A percentile compares a stretch with the other conserved stretches of the same genome.
Conservation (phyloP, 1,140 invertebrate genomes). For the Gryllus bimaculatus region DNA sequence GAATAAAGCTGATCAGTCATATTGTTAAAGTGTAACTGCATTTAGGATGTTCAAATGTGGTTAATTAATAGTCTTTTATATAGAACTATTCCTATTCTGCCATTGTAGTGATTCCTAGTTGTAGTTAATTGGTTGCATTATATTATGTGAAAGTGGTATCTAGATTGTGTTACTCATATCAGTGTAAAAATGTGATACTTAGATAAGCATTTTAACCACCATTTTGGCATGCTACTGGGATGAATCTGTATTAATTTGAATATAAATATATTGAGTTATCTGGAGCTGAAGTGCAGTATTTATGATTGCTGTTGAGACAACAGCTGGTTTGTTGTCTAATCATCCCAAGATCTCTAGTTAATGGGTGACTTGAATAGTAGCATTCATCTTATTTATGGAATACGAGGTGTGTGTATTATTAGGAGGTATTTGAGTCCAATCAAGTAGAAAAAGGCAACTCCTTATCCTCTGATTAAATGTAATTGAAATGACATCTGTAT, state of each 20-base stretch:
- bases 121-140: not conserved
- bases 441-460: too few relatives aligned
- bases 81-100: not conserved
- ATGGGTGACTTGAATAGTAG: not conserved
- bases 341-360: not conserved
- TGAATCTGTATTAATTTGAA: not conserved
- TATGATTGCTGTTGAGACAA: not conserved
- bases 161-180: not conserved
- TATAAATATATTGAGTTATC: conserved; percentile 8
- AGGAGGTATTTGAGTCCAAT: too few relatives aligned
- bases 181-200: not conserved
- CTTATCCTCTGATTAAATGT: too few relatives aligned
- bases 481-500: too few relatives aligned
- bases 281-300: conserved; percentile 12
- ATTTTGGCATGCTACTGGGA: conserved; percentile 6
- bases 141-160: not conserved
- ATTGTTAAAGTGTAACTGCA: not conserved
- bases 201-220: not conserved
- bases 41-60: not conserved
- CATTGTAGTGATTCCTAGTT: not conserved
- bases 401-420: not conserved
- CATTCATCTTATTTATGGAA: not conserved
- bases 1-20: not conserved
- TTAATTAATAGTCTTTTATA: not conserved
- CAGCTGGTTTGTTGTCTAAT: not conserved